Evolutionary conservation across 2,113 vertebrate genomes (phyloP), one percentile per base, ranked within the genome.

Genomic region (Anoura caudifer): DNA sequence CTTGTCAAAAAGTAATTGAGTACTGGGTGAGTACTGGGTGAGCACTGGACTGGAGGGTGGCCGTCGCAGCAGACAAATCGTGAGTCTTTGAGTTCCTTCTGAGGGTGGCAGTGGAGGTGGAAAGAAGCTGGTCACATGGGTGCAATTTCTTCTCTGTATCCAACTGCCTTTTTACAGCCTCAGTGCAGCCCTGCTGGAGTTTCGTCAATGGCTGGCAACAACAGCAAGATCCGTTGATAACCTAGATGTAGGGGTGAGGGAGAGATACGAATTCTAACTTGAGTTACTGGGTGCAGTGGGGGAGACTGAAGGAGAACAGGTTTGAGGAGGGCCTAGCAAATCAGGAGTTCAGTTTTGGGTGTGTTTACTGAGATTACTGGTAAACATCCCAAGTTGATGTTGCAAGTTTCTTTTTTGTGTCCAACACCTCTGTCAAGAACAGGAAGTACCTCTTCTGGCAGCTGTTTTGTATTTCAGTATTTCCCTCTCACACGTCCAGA

Each of bases 381-480:
- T 45, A 24, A 82, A 41, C 63, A n/a, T 20, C 38, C 38, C 36
- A 5, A 61, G 50, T 24, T 63, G 38, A 47, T 52, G 36, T 36
- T 47, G 22, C 2, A 79, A 33, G 36, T 72, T 85, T 69, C 72
- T 45, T 54, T 88, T 41, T 75, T 36, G 24, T 75, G 59, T 45
- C 22, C 15, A 28, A 63, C 2, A 45, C 16, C 31, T 8, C 47
- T 4, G 9, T 19, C 38, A 84, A 47, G 33, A 79, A 3, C 43
- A 47, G 31, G 63, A 52, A 28, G 61, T 63, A 31, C 7, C 15
- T 50, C 69, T 85, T 76, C 17, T 38, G 61, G 33, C 50, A 73
- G 5, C 61, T 83, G 2, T 92, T 94, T 69, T 73, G n/a, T 79
- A 52, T 90, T 90, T 84, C n/a, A 59, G 16, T 12, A 14, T 67